Percentiles rank a stretch among this genome's conserved stretches.
phyloP scores from a whole-genome alignment of 2,888 invertebrate species.

The Leptopilina drosophilae region DNA sequence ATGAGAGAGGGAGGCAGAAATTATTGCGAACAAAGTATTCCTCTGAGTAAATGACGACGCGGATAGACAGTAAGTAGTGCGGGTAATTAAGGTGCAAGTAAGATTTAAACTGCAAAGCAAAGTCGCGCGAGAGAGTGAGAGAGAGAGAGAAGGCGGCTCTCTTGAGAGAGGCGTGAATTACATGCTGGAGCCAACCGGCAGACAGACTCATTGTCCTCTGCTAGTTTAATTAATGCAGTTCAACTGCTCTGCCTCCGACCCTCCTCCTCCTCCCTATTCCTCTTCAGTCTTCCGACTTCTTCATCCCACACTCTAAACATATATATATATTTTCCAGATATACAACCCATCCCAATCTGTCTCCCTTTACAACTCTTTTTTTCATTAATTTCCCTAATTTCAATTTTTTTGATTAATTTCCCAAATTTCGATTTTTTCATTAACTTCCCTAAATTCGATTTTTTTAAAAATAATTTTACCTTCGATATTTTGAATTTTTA shows the following conservation, averaged over 20 bases:
- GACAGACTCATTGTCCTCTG: slow-evolving; percentile 75
- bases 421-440: too few relatives aligned
- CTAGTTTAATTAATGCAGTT: slow-evolving; percentile 71
- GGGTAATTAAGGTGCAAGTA: slow-evolving; percentile 61
- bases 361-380: too few relatives aligned
- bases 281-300: slow-evolving; percentile 1
- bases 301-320: background rate
- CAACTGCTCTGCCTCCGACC: slow-evolving; percentile 4
- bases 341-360: too few relatives aligned
- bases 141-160: slow-evolving; percentile 53
- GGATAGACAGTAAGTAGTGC: slow-evolving; percentile 49
- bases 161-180: slow-evolving; percentile 63
- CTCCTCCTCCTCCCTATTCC: slow-evolving; percentile 20
- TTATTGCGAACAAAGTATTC: background rate
- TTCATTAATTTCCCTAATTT: too few relatives aligned
- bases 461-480: too few relatives aligned
- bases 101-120: slow-evolving; percentile 69
- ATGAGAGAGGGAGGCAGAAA: background rate
- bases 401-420: too few relatives aligned
- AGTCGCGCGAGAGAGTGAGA: slow-evolving; percentile 60
- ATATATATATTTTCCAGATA: too few relatives aligned
- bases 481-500: too few relatives aligned
- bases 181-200: slow-evolving; percentile 58
- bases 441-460: too few relatives aligned
- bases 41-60: slow-evolving; percentile 1